These are phyloP conservation scores for Choreutis nemorana DNA, from an alignment of 2,888 invertebrate species.

Conservation along the genomic window DNA sequence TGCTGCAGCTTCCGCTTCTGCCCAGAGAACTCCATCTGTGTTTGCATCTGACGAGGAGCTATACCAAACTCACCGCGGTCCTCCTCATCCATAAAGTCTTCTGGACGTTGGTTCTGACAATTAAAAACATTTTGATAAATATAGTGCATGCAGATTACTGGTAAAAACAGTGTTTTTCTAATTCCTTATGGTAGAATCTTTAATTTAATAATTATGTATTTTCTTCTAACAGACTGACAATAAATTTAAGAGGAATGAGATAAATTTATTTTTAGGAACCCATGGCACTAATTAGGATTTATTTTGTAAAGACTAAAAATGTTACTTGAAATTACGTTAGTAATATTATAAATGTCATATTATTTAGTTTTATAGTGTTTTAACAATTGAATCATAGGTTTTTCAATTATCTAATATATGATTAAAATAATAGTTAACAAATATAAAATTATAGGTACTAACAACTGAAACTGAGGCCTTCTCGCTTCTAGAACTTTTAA, in stretches of 20 bases:
- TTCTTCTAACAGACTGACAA: too few relatives aligned
- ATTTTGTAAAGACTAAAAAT: too few relatives aligned
- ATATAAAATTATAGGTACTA: constrained; percentile 6
- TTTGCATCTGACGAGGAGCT: constrained; percentile 85
- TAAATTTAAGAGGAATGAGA: too few relatives aligned
- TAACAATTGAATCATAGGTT: constrained; percentile 1
- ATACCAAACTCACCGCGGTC: constrained; percentile 95
- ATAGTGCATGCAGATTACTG: too few relatives aligned
- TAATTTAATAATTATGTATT: too few relatives aligned
- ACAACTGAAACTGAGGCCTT: constrained; percentile 48
- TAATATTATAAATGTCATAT: too few relatives aligned
- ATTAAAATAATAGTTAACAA: neutral
- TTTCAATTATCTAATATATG: constrained; percentile 8
- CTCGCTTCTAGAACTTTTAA: constrained; percentile 86
- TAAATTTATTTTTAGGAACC: too few relatives aligned
- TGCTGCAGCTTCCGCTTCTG: constrained; percentile 31
- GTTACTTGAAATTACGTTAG: too few relatives aligned
- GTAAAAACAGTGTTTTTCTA: too few relatives aligned
- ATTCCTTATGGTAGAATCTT: too few relatives aligned
- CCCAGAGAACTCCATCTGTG: constrained; percentile 78
- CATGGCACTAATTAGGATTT: too few relatives aligned
- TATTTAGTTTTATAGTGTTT: too few relatives aligned
- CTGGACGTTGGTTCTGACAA: constrained; percentile 71
- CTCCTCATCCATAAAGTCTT: constrained; percentile 99
- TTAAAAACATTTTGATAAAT: neutral